Evolutionary conservation across 1,140 invertebrate genomes (phyloP), one percentile per base, ranked within the genome.

Genomic region (Hesperophylax magnus): DNA sequence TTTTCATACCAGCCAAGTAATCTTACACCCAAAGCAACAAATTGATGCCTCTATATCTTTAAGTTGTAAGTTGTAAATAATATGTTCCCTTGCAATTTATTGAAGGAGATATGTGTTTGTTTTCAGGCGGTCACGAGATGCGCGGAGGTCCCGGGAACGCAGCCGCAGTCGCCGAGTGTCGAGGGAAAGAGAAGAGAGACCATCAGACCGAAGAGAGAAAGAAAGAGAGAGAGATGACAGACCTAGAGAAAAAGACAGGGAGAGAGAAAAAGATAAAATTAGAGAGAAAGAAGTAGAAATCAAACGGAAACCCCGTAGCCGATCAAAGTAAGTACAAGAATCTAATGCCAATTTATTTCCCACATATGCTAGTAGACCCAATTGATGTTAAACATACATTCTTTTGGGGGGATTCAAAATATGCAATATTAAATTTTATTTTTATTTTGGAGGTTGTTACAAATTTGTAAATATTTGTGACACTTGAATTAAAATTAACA

Each of bases 301-400:
- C 85, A 85, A 86, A 81, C 88, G 90, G 11, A 87, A 87, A 81
- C 86, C 88, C 60, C 86, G 88, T 9, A 88, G 87, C 61, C 76
- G 87, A 76, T 86, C 89, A 80, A 84, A 86, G 24, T 65, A 78
- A 67, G 75, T 79, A 14, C 39, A 47, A 14, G 39, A 47, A 47
- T 47, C 1, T 14, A 47, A 47, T 58, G 2, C 0, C n/a, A 31
- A 17, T 67, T 67, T 27, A 27, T 34, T 15, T 67, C 2, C 27
- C 20, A 53, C 77, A 79, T 71, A 79, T 39, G 60, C 52, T 79
- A 79, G 77, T 78, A 78, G 77, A 78, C 77, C 77, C 77, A 60
- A 53, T 34, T 22, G 31, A 58, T 72, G n/a, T 63, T 20, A 5
- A 71, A 17, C 9, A 27, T 60, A 34, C 11, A 71, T 54, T 58